Evolutionary conservation across 1,140 invertebrate species (phyloP), one percentile per base, ranked within the genome.

Genomic region (Panulirus ornatus): DNA sequence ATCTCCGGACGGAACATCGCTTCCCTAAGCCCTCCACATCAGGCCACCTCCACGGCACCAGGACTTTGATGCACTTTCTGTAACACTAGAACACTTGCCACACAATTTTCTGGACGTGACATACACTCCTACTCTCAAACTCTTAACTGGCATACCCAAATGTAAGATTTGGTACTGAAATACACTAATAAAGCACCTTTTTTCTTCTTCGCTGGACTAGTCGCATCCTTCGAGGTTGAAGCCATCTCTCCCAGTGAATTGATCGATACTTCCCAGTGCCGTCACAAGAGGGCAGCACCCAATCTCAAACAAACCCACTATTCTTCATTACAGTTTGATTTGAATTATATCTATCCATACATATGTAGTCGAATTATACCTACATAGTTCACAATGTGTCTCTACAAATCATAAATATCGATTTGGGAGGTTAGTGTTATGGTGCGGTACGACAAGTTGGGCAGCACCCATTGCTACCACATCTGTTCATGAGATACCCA

Each of bases 221-320:
- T 63, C 47, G 88, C 88, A 89, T 89, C 88, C 88, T 89, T 89
- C 79, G 88, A 83, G 71, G 88, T 89, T 89, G 88, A 89, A 75
- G 88, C 88, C 88, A 89, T 89, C 88, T 89, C 88, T 73, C 70
- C 79, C 88, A 83, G 79, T 89, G 88, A 89, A 73, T 73, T 83
- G 88, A 89, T 89, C 88, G 79, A 89, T 89, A 89, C 87, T 88
- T 88, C 76, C 40, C 86, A 30, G 42, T 30, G 40, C 73, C 75
- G 85, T 19, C 85, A 79, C 88, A 19, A 89, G 88, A 84, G 88
- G 87, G 88, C 88, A 88, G 85, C 85, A 88, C 75, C 54, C 19
- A 8, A 78, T 36, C 38, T 36, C 75, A 88, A 78, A 88, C 85
- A 88, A 66, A 85, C 27, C 30, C 30, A 16, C 8, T 84, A 40